Conservation (phyloP, 2,797 vertebrate genomes). For the Pagetopsis macropterus region DNA sequence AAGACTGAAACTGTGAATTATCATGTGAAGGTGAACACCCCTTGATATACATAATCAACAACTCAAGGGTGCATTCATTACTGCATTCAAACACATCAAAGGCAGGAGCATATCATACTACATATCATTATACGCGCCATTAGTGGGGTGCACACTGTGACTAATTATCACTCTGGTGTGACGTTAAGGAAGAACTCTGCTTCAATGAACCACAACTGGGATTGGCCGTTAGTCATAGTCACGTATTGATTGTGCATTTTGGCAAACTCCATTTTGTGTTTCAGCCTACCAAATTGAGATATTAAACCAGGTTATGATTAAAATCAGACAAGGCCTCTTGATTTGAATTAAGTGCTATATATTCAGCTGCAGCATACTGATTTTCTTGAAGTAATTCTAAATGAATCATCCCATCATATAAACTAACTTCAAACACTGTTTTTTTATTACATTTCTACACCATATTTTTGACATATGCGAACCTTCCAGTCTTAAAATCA, state of each 20-base stretch:
- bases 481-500: too few relatives aligned
- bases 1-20: neutral
- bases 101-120: conserved; percentile 7
- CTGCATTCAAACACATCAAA: conserved; percentile 7
- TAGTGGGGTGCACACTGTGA: neutral
- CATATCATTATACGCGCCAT: conserved; percentile 14
- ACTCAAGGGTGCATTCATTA: conserved; percentile 24
- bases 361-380: conserved; percentile 16
- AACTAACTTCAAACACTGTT: neutral
- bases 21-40: neutral
- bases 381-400: neutral
- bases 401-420: neutral
- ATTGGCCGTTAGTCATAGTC: neutral
- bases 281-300: neutral
- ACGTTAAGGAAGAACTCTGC: conserved; percentile 7
- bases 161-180: conserved; percentile 28
- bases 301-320: neutral
- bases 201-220: neutral
- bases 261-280: neutral
- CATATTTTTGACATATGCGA: too few relatives aligned
- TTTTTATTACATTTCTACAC: neutral
- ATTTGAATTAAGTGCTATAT: neutral
- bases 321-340: conserved; percentile 7
- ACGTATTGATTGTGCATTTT: neutral
- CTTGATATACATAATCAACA: conserved; percentile 34